phyloP scores from a whole-genome alignment of 1,140 invertebrate genomes.

The Drosophila nigrodunni region DNA sequence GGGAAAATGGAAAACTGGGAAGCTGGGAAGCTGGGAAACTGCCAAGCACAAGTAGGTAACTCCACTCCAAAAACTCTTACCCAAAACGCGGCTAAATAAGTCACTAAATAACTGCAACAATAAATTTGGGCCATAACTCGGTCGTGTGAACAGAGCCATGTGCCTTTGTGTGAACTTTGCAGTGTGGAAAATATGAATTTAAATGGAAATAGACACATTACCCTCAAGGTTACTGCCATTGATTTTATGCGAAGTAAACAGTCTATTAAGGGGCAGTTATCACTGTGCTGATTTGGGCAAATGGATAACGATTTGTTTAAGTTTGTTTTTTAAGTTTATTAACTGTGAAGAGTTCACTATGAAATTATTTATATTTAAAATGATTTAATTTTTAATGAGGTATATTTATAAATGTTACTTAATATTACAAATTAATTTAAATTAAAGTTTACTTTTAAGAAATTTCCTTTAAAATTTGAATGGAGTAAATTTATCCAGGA shows the following conservation, averaged over 20 bases:
- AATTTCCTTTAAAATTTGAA: too few relatives aligned
- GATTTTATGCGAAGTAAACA: background rate
- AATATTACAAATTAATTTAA: too few relatives aligned
- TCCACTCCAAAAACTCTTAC: background rate
- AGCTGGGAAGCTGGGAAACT: background rate
- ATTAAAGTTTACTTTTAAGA: too few relatives aligned
- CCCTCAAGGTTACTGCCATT: constrained; percentile 4
- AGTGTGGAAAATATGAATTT: constrained; percentile 6
- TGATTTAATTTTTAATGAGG: too few relatives aligned
- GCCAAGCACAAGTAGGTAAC: background rate
- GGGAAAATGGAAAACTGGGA: background rate
- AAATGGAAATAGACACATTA: background rate
- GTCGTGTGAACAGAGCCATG: constrained; percentile 10
- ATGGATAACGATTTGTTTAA: too few relatives aligned
- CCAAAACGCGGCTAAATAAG: constrained; percentile 28
- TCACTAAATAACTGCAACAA: constrained; percentile 39
- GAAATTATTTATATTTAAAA: too few relatives aligned
- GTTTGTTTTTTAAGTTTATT: too few relatives aligned
- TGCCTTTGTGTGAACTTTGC: background rate
- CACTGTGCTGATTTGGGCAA: too few relatives aligned
- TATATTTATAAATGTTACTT: too few relatives aligned
- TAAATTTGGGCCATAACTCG: constrained; percentile 33
- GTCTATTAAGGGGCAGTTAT: too few relatives aligned
- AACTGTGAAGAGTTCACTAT: too few relatives aligned
- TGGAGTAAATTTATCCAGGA: too few relatives aligned